Evolutionary conservation across 2,113 vertebrate genomes (phyloP).

Genomic region (Glaucidium brasilianum): DNA sequence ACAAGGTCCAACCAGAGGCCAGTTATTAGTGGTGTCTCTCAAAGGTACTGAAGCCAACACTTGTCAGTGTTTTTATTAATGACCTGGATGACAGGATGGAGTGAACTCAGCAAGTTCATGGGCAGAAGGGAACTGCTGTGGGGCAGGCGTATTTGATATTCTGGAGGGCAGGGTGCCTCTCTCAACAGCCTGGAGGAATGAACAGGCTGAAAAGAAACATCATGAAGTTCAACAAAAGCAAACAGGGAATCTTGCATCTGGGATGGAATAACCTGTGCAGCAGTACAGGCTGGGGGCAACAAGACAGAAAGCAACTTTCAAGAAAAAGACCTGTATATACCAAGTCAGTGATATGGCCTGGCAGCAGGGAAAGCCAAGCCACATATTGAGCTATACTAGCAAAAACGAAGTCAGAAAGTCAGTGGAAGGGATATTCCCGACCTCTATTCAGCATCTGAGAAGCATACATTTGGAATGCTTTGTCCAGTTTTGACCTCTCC

Average conservation of each 20-base stretch:
- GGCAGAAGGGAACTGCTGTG: not conserved
- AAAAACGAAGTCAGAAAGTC: not conserved
- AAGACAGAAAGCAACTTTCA: not conserved
- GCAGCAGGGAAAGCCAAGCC: not conserved
- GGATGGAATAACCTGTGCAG: not conserved
- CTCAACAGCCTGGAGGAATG: not conserved
- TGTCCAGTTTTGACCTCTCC: not conserved
- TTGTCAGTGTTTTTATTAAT: not conserved
- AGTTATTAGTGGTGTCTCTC: not conserved
- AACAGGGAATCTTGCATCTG: not conserved
- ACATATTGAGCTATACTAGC: not conserved
- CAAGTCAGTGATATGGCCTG: not conserved
- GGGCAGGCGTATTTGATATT: not conserved
- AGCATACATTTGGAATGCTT: not conserved
- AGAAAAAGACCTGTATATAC: not conserved
- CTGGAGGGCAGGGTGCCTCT: not conserved
- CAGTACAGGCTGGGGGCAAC: not conserved
- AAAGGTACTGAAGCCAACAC: not conserved
- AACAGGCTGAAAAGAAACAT: not conserved
- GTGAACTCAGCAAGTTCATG: not conserved
- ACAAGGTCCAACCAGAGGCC: not conserved
- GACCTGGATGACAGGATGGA: not conserved
- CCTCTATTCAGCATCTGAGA: not conserved
- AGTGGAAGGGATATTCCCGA: not conserved
- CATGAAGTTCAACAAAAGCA: not conserved